These are phyloP conservation scores for Dryocosmus kuriphilus DNA, from an alignment of 2,888 invertebrate species.

Conservation along the genomic window DNA sequence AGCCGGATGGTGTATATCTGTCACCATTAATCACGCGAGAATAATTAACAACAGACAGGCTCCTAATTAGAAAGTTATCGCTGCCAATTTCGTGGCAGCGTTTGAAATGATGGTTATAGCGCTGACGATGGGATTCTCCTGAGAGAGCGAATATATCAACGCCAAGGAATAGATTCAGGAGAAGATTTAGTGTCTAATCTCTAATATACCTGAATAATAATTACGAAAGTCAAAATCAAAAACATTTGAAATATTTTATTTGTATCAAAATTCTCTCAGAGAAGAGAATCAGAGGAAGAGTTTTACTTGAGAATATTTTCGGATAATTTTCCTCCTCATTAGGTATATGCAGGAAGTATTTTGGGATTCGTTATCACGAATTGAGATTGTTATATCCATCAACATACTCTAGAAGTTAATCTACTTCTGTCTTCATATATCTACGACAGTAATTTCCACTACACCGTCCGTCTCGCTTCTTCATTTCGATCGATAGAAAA, in stretches of 20 bases:
- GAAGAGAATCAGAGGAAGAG: background rate
- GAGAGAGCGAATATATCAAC: slow-evolving; percentile 51
- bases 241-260: background rate
- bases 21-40: slow-evolving; percentile 70
- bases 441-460: slow-evolving; percentile 4
- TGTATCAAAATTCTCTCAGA: too few relatives aligned
- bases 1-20: slow-evolving; percentile 58
- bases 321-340: background rate
- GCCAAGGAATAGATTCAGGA: background rate
- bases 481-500: slow-evolving; percentile 25
- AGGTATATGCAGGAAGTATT: too few relatives aligned
- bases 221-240: background rate
- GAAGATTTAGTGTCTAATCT: background rate
- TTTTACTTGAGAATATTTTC: background rate
- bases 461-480: background rate
- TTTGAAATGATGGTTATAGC: slow-evolving; percentile 48
- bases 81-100: slow-evolving; percentile 62
- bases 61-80: slow-evolving; percentile 74
- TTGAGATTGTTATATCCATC: background rate
- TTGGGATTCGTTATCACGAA: background rate
- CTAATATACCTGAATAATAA: background rate
- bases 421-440: background rate
- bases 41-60: slow-evolving; percentile 71
- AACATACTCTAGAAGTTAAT: background rate
- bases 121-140: slow-evolving; percentile 50